Evolutionary conservation across 2,888 invertebrate species (phyloP), one percentile per base, ranked within the genome.

Genomic region (Eudemis profundana): DNA sequence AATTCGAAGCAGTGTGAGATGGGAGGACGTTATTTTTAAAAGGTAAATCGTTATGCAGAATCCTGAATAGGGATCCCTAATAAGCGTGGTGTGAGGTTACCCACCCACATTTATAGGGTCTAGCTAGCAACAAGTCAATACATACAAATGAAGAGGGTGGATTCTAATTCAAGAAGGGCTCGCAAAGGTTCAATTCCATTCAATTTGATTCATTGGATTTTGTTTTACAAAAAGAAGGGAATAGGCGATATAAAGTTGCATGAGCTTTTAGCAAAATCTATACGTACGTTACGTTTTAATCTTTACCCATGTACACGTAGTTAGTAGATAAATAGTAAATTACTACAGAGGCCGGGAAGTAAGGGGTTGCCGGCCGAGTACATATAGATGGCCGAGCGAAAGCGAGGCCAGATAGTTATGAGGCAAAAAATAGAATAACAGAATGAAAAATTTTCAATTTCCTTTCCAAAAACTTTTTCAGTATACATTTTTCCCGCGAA

Each of bases 81-180:
- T 19, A 50, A 47, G 14, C 62, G 56, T 12, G 40, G 49, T 63
- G 62, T 63, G 62, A 56, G 62, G 54, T 54, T 47, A 19, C 40
- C 47, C 62, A 40, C 56, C 56, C 56, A 63, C 54, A 27, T 61
- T 36, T 47, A 49, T 63, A 21, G 49, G 14, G 40, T n/a, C n/a
- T n/a, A 47, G 47, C 27, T 38, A 33, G 40, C 40, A 63, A 56
- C 47, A 40, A 56, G 40, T 49, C 47, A 56, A 63, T 56, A 63
- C 56, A 47, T 56, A 49, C 40, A 19, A 19, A 56, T 40, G 47
- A 23, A 33, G 42, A 61, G 61, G 53, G 46, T 61, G 51, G 27
- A 50, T 46, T 19, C 60, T 40, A 19, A 54, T 29, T 42, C 33
- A 29, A 42, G 42, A 29, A 44, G 29, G 23, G 42, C 42, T 44